A percentile compares a stretch with the other conserved stretches of the same genome.
Evolutionary conservation across 1,140 invertebrate genomes (phyloP).

Genomic region (Drosophila paulistorum): DNA sequence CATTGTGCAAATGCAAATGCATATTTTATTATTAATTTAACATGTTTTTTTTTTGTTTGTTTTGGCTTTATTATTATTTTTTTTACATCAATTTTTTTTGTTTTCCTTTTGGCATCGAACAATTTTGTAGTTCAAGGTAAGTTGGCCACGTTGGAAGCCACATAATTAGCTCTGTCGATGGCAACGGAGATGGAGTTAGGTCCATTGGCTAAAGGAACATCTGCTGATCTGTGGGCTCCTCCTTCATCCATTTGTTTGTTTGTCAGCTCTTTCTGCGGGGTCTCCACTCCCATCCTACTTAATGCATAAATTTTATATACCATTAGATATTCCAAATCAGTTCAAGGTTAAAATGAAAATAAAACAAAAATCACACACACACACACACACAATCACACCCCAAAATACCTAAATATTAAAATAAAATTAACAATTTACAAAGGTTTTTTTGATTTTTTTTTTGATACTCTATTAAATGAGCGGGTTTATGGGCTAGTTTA

Average conservation of each 20-base stretch:
- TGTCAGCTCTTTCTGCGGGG: not conserved
- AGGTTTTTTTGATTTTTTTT: not conserved
- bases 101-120: conserved; percentile 38
- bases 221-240: not conserved
- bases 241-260: not conserved
- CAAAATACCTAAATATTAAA: conserved; percentile 30
- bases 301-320: conserved; percentile 10
- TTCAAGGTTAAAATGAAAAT: conserved; percentile 54
- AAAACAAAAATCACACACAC: conserved; percentile 6
- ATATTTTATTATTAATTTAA: conserved; percentile 66
- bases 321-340: conserved; percentile 50
- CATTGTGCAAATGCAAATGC: conserved; percentile 34
- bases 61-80: conserved; percentile 17
- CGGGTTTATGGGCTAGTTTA: not conserved
- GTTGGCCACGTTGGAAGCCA: conserved; percentile 42
- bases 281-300: conserved; percentile 8
- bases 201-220: not conserved
- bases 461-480: not conserved
- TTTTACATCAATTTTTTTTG: conserved; percentile 3
- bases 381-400: conserved; percentile 31
- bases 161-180: conserved; percentile 46
- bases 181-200: not conserved
- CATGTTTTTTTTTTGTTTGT: conserved; percentile 60
- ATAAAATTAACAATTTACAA: conserved; percentile 11
- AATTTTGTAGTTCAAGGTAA: conserved; percentile 75